These are phyloP conservation scores for Branchinecta lindahli DNA, from an alignment of 1,140 invertebrate species.

Conservation along the genomic window DNA sequence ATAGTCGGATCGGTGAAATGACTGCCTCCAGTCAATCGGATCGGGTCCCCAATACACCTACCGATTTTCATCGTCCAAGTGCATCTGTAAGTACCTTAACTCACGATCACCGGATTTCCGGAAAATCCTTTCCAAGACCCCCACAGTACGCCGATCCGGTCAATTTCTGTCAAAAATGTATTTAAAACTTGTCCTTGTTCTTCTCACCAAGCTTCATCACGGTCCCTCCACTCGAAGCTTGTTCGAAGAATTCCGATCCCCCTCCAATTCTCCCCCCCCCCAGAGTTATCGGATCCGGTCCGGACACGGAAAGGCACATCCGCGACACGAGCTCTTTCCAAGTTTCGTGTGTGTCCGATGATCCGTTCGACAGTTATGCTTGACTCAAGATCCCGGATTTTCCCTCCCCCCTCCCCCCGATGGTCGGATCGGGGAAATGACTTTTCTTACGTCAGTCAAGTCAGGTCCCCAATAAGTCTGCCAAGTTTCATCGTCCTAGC, in stretches of 20 bases:
- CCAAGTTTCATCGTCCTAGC: too few species aligned
- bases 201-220: not conserved
- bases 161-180: not conserved
- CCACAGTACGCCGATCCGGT: not conserved
- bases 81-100: slow-evolving; percentile 1
- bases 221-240: not conserved
- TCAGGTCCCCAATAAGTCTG: too few species aligned
- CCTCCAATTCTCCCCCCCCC: not conserved
- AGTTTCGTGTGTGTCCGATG: too few species aligned
- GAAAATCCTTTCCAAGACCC: not conserved
- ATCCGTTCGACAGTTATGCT: too few species aligned
- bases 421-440: too few species aligned
- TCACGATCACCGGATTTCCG: not conserved
- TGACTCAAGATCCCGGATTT: too few species aligned
- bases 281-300: too few species aligned
- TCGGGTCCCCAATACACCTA: slow-evolving; percentile 7
- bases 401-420: too few species aligned
- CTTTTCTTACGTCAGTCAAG: too few species aligned
- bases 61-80: not conserved
- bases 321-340: too few species aligned
- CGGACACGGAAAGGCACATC: too few species aligned
- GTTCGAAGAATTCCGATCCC: not conserved
- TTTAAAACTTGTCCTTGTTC: not conserved
- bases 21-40: not conserved
- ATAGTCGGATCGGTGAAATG: slow-evolving; percentile 2